Conservation (phyloP, 1,140 invertebrate species). For the Drosophila biarmipes region DNA sequence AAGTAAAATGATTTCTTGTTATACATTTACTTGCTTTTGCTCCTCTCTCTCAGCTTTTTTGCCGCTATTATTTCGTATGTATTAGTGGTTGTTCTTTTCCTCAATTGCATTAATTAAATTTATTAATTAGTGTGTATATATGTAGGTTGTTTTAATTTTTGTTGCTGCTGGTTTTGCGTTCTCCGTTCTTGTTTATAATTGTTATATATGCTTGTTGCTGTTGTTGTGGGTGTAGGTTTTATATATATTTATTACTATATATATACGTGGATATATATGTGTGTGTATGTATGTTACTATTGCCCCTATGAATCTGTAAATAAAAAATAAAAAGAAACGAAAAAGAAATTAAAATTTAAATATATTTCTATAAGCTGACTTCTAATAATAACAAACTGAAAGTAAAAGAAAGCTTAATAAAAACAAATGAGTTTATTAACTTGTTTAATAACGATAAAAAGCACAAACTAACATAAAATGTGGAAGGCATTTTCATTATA, state of each 20-base stretch:
- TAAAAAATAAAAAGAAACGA: conserved; percentile 51
- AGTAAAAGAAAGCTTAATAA: conserved; percentile 18
- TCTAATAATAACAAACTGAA: conserved; percentile 6
- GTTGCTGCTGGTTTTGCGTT: conserved; percentile 25
- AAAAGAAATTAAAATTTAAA: conserved; percentile 31
- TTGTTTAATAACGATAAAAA: background rate
- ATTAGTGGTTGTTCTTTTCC: background rate
- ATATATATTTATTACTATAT: conserved; percentile 43
- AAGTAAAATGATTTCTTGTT: conserved; percentile 40
- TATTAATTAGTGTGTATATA: conserved; percentile 24
- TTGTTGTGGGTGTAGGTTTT: conserved; percentile 23
- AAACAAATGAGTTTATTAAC: background rate
- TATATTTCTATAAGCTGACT: background rate
- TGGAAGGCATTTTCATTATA: no score
- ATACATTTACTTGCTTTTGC: conserved; percentile 30
- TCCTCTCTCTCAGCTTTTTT: conserved; percentile 6
- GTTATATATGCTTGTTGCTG: conserved; percentile 31
- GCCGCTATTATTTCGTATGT: background rate
- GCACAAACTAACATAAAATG: background rate
- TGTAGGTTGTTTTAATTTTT: conserved; percentile 15
- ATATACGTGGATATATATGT: conserved; percentile 43
- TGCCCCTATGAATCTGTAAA: conserved; percentile 80
- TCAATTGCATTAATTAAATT: conserved; percentile 22
- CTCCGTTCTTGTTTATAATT: conserved; percentile 31
- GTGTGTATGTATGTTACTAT: conserved; percentile 67